Percentiles rank a stretch among this genome's conserved stretches.
phyloP scores from a whole-genome alignment of 2,113 vertebrate species.

The Malurus alboscapulatus region DNA sequence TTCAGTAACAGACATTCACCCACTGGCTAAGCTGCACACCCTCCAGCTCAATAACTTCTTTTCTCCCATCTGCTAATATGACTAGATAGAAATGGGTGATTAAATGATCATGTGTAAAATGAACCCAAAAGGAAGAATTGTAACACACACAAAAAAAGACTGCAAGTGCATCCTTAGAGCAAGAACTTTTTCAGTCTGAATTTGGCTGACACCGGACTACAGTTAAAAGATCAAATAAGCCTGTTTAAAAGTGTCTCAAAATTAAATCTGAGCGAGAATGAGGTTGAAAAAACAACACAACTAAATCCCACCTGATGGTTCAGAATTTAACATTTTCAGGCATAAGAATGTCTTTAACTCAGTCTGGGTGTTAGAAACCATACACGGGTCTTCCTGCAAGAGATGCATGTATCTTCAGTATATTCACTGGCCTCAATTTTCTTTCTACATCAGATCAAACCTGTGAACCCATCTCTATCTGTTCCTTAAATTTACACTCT shows the following conservation, averaged over 20 bases:
- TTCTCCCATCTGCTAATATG: not conserved
- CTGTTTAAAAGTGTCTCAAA: not conserved
- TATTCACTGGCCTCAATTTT: not conserved
- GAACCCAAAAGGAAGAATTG: not conserved
- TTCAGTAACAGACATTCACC: not conserved
- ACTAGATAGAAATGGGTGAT: not conserved
- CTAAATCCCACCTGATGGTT: not conserved
- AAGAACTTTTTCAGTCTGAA: not conserved
- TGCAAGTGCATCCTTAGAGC: not conserved
- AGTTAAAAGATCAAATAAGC: not conserved
- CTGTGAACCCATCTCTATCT: not conserved
- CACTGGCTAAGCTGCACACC: constrained; percentile 5
- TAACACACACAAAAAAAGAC: not conserved
- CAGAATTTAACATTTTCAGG: not conserved
- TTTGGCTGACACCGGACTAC: not conserved
- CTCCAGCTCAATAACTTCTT: not conserved
- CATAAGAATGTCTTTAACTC: not conserved
- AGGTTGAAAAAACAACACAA: not conserved
- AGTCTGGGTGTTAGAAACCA: not conserved
- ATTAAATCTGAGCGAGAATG: not conserved
- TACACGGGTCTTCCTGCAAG: not conserved
- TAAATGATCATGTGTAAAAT: not conserved
- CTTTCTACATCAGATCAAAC: not conserved
- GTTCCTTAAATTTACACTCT: not conserved
- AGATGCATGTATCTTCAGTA: not conserved